These are phyloP conservation scores for Lucifuga dentata DNA, from an alignment of 2,113 vertebrate genomes.

Conservation along the genomic window DNA sequence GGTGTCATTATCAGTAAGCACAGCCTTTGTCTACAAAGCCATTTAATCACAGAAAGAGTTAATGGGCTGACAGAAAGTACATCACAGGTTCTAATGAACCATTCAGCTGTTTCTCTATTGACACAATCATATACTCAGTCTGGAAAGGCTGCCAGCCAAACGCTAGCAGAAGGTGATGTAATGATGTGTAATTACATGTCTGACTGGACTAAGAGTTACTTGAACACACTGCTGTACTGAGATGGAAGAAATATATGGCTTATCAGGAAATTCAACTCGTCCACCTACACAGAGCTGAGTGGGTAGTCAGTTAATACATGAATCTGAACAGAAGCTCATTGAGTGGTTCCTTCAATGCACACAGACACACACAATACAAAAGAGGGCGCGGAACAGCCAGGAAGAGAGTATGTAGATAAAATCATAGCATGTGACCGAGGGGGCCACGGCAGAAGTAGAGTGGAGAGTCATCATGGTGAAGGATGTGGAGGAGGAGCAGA, in stretches of 20 bases:
- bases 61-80: conserved; percentile 43
- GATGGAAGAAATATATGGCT: background rate
- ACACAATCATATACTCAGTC: conserved; percentile 4
- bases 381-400: background rate
- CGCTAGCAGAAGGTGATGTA: background rate
- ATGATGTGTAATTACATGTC: no score
- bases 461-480: background rate
- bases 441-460: background rate
- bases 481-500: conserved; percentile 17
- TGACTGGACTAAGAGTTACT: background rate
- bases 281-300: background rate
- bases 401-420: conserved; percentile 27
- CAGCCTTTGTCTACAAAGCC: conserved; percentile 57
- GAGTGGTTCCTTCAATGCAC: background rate
- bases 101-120: conserved; percentile 25
- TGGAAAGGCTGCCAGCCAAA: background rate
- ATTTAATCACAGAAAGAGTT: conserved; percentile 52
- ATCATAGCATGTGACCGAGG: conserved; percentile 25
- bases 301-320: background rate
- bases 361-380: background rate
- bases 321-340: background rate
- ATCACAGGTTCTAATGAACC: conserved; percentile 48
- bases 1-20: conserved; percentile 60
- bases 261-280: conserved; percentile 11
- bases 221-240: background rate